Base-by-base conservation (phyloP, 2,888 invertebrate genomes). In the Hydriomena furcata region DNA sequence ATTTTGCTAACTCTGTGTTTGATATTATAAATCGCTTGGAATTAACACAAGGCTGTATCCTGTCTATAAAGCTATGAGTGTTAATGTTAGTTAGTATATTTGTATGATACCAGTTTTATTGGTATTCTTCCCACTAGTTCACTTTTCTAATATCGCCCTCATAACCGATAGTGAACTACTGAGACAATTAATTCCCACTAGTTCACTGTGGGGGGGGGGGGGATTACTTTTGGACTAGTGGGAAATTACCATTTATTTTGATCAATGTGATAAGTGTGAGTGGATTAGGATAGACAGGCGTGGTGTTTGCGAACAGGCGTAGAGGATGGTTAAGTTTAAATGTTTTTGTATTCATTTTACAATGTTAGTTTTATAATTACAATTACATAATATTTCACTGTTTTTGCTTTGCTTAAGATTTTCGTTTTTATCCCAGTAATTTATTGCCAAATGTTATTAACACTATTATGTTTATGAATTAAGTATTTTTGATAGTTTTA, bases 361-460 rank as follows among this genome's bases (percentile, higher is more conserved):
- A 73, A 63, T 64, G 68, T 62, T 84, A 81, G 74, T 71, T 78
- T 74, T 70, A 64, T 66, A 65, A 69, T 73, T 69, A 76, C 65
- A 68, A 68, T 78, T 73, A 41, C 12, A 41, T 41, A n/a, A n/a
- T n/a, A 71, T 76, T 72, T 71, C 64, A 71, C 71, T 68, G 71
- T 79, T 78, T 76, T 77, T 66, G 77, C 78, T 84, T 82, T 68
- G 72, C 76, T 75, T 82, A 78, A 78, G 79, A 80, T 80, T 82
- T 81, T 85, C 74, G 83, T 83, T 80, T 55, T 84, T 85, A 83
- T 86, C 82, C 77, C 82, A 86, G 84, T 88, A 89, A 89, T 89
- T 89, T 88, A 89, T 89, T 89, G 86, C 86, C 88, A 89, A 88
- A 87, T 87, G 87, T 89, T 87, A 86, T 84, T 84, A 86, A 84